Evolutionary conservation across 2,113 vertebrate genomes (phyloP).

Genomic region (Oxygymnocypris stewartii): DNA sequence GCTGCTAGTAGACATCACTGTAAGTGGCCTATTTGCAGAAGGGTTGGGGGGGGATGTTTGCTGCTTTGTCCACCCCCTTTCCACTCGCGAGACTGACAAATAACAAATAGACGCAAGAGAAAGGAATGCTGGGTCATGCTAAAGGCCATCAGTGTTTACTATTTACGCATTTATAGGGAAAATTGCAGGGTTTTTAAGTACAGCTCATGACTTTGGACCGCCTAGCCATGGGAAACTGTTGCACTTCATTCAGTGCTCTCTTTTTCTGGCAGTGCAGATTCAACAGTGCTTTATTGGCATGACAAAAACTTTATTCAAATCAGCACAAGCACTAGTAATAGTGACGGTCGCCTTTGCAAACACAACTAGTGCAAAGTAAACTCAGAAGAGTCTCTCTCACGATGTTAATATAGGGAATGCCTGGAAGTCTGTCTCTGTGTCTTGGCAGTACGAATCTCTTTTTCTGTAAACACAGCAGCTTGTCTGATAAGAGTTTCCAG

Average conservation of each 20-base stretch:
- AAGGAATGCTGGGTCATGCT: slow-evolving; percentile 30
- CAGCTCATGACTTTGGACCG: slow-evolving; percentile 35
- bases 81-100: slow-evolving; percentile 26
- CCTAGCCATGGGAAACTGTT: slow-evolving; percentile 21
- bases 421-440: slow-evolving; percentile 19
- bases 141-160: slow-evolving; percentile 37
- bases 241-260: slow-evolving; percentile 5
- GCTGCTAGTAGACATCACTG: slow-evolving; percentile 18
- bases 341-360: background rate
- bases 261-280: slow-evolving; percentile 1
- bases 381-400: background rate
- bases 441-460: background rate
- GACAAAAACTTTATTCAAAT: slow-evolving; percentile 15
- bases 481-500: slow-evolving; percentile 37
- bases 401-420: slow-evolving; percentile 23
- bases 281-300: slow-evolving; percentile 8
- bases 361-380: background rate
- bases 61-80: slow-evolving; percentile 12
- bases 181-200: slow-evolving; percentile 28
- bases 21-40: slow-evolving; percentile 30
- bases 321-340: background rate
- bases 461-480: slow-evolving; percentile 43
- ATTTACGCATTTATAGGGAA: slow-evolving; percentile 30
- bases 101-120: slow-evolving; percentile 31
- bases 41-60: slow-evolving; percentile 18